phyloP scores from a whole-genome alignment of 2,888 invertebrate genomes.

The Schrankia costaestrigalis region DNA sequence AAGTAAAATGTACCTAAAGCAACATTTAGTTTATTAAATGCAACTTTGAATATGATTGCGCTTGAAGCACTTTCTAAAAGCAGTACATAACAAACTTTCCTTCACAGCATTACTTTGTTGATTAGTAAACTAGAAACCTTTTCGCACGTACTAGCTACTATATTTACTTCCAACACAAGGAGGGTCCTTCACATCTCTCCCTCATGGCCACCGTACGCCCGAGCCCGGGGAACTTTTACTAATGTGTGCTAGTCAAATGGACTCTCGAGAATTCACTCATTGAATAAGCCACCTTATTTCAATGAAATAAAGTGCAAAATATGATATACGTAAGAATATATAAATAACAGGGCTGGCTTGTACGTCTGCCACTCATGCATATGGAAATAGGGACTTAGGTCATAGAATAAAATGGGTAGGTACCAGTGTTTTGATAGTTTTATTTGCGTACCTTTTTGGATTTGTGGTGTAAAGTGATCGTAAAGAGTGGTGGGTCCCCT shows the following conservation, averaged over 20 bases:
- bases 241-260: constrained; percentile 79
- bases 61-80: too few species aligned
- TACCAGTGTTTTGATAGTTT: constrained; percentile 41
- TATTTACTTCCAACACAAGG: constrained; percentile 17
- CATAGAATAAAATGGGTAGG: constrained; percentile 52
- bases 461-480: constrained; percentile 32
- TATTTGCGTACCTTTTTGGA: constrained; percentile 40
- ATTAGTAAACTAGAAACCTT: constrained; percentile 11
- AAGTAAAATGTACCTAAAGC: too few species aligned
- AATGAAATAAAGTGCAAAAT: constrained; percentile 48
- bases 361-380: constrained; percentile 70
- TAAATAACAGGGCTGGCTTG: constrained; percentile 50
- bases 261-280: constrained; percentile 60
- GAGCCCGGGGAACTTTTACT: constrained; percentile 73
- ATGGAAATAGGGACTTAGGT: constrained; percentile 74
- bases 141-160: constrained; percentile 8
- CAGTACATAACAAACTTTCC: constrained; percentile 6
- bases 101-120: constrained; percentile 9
- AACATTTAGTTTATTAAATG: too few species aligned
- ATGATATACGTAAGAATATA: constrained; percentile 35
- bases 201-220: constrained; percentile 50
- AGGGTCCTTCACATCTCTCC: constrained; percentile 27
- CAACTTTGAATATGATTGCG: too few species aligned
- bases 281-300: constrained; percentile 55
- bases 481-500: constrained; percentile 24